Conservation (phyloP, 2,888 invertebrate genomes). For the Hypomecis atomaria region DNA sequence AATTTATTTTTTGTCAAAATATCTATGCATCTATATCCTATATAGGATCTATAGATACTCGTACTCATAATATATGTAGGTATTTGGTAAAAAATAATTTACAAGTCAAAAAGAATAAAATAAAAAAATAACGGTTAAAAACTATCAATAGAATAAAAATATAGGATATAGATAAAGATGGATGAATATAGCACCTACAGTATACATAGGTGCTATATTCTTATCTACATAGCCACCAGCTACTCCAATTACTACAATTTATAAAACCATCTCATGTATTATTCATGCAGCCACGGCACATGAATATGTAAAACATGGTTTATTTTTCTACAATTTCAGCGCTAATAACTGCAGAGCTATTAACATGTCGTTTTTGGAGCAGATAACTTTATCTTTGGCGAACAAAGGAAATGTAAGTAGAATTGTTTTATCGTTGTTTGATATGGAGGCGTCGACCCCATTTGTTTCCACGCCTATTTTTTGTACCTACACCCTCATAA, state of each 20-base stretch:
- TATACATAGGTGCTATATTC: no score
- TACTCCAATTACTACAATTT: conserved; percentile 3
- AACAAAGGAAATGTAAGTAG: conserved; percentile 64
- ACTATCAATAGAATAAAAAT: no score
- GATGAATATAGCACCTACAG: no score
- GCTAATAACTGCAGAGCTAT: conserved; percentile 18
- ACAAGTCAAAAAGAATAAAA: no score
- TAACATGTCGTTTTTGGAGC: conserved; percentile 35
- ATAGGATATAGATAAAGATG: no score
- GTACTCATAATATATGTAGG: no score
- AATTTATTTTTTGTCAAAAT: no score
- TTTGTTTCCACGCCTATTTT: conserved; percentile 36
- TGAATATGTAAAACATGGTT: conserved; percentile 20
- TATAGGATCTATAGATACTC: no score
- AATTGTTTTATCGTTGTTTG: conserved; percentile 60
- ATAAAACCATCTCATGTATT: conserved; percentile 7
- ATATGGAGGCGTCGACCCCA: conserved; percentile 58
- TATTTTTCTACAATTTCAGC: conserved; percentile 15
- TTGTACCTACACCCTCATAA: conserved; percentile 26
- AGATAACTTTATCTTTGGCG: conserved; percentile 46
- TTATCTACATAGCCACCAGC: no score
- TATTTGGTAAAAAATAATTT: no score
- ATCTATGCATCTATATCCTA: no score
- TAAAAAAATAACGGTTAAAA: no score
- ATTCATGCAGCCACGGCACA: conserved; percentile 27